Percentiles rank a stretch among this genome's conserved stretches.
phyloP scores from a whole-genome alignment of 2,797 vertebrate species.

The Ciconia nigra region DNA sequence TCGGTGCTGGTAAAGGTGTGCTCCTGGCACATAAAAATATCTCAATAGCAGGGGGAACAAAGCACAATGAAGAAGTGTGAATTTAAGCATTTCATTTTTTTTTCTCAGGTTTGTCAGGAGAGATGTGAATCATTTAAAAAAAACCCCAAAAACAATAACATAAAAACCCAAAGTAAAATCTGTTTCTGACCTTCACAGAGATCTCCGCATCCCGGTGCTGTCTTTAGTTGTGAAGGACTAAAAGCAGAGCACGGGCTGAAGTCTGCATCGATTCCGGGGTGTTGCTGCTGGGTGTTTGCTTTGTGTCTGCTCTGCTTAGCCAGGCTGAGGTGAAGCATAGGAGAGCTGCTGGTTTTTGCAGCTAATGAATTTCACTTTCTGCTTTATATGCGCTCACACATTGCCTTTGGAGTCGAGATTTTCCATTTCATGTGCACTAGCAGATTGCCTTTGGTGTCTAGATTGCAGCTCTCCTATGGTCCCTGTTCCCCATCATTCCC shows the following conservation, averaged over 20 bases:
- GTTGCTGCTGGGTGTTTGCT: background rate
- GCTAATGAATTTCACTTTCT: background rate
- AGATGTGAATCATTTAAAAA: background rate
- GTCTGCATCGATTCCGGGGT: background rate
- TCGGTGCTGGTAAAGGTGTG: background rate
- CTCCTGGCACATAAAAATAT: background rate
- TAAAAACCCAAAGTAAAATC: background rate
- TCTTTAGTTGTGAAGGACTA: background rate
- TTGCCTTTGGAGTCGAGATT: background rate
- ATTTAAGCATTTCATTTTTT: background rate
- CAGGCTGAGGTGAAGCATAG: background rate
- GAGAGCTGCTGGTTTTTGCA: background rate
- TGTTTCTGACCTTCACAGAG: background rate
- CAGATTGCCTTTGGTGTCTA: background rate
- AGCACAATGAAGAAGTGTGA: background rate
- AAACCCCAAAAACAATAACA: background rate
- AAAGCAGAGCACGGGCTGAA: rapidly evolving
- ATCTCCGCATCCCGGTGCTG: rapidly evolving
- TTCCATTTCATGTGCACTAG: background rate
- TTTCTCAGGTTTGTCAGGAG: background rate
- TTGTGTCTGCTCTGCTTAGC: background rate
- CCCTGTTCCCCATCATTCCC: background rate
- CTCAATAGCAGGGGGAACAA: background rate
- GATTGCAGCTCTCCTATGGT: background rate
- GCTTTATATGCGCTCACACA: background rate